Evolutionary conservation across 2,113 vertebrate species (phyloP).

Genomic region (Rallus limicola): DNA sequence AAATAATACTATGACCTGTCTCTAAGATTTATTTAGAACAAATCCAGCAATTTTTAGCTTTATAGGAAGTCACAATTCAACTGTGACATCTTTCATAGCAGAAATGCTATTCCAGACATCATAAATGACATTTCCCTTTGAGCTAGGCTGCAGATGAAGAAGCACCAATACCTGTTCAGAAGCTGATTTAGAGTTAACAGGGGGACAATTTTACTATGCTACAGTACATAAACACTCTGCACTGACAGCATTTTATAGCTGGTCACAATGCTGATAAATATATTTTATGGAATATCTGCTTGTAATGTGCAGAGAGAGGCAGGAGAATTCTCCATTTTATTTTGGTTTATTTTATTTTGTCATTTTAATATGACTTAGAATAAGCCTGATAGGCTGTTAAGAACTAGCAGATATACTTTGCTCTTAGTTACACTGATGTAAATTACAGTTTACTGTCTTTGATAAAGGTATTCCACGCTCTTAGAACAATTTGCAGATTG

Average conservation of each 20-base stretch:
- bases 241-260: background rate
- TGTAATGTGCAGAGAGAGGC: background rate
- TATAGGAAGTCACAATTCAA: background rate
- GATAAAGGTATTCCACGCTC: background rate
- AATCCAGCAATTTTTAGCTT: background rate
- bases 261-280: conserved; percentile 17
- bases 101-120: conserved; percentile 1
- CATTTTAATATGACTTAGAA: conserved; percentile 19
- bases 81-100: background rate
- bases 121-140: background rate
- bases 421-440: background rate
- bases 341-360: conserved; percentile 46
- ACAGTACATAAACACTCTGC: background rate
- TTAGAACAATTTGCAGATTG: background rate
- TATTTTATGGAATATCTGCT: background rate
- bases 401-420: background rate
- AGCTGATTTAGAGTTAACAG: conserved; percentile 50
- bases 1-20: background rate
- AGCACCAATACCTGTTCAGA: background rate
- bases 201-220: conserved; percentile 13
- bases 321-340: background rate
- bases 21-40: background rate
- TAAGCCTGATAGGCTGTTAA: conserved; percentile 6
- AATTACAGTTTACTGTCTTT: background rate
- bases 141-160: background rate